A percentile compares a stretch with the other conserved stretches of the same genome.
Conservation (phyloP, 2,797 vertebrate genomes). For the Epinephelus coioides region DNA sequence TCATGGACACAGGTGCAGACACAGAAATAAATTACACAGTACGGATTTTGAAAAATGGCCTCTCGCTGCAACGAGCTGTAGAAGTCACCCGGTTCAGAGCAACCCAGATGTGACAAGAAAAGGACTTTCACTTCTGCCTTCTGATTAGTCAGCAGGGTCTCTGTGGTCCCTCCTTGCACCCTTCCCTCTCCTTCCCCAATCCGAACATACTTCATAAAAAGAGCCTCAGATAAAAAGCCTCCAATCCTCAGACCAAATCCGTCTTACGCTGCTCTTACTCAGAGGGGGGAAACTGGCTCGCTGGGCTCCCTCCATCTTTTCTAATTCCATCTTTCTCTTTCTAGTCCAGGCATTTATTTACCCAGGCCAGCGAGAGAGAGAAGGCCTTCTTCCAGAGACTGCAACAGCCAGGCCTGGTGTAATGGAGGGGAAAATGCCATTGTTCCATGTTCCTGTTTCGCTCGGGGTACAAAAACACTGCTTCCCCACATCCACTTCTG, state of each 20-base stretch:
- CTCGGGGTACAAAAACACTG: slow-evolving; percentile 66
- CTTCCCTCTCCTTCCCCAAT: slow-evolving; percentile 57
- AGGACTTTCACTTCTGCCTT: slow-evolving; percentile 79
- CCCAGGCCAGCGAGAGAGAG: slow-evolving; percentile 33
- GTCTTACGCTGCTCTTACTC: slow-evolving; percentile 62
- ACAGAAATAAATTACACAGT: slow-evolving; percentile 44
- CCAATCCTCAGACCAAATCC: slow-evolving; percentile 78
- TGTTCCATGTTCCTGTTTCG: slow-evolving; percentile 82
- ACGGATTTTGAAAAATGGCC: slow-evolving; percentile 73
- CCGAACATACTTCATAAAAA: slow-evolving; percentile 69
- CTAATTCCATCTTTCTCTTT: slow-evolving; percentile 56
- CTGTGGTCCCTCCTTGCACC: slow-evolving; percentile 67
- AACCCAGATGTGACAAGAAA: slow-evolving; percentile 81
- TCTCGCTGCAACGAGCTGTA: slow-evolving; percentile 55
- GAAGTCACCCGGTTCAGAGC: slow-evolving; percentile 75
- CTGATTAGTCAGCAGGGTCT: slow-evolving; percentile 82
- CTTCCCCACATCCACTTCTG: slow-evolving; percentile 62
- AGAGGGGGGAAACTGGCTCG: slow-evolving; percentile 52
- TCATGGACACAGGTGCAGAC: slow-evolving; percentile 70
- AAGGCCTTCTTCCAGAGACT: slow-evolving; percentile 63
- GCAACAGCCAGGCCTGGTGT: slow-evolving; percentile 56
- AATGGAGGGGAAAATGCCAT: slow-evolving; percentile 81
- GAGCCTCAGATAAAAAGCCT: slow-evolving; percentile 69
- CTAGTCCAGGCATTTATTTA: slow-evolving; percentile 67
- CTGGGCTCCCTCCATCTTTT: slow-evolving; percentile 41